These are phyloP conservation scores for Rutpela maculata DNA, from an alignment of 2,888 invertebrate genomes.

Conservation along the genomic window DNA sequence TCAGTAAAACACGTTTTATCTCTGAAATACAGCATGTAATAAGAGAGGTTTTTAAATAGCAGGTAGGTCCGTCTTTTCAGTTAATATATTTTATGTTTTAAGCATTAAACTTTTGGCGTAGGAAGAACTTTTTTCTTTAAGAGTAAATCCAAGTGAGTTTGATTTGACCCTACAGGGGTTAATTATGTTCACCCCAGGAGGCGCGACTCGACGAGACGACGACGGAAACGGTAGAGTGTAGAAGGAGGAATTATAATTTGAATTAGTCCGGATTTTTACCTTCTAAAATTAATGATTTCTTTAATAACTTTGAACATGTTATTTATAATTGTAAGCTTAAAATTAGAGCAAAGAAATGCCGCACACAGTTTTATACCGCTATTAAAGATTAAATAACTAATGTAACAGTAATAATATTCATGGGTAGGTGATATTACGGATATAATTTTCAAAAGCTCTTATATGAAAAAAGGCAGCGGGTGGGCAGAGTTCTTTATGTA, in stretches of 20 bases:
- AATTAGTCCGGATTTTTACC: constrained; percentile 42
- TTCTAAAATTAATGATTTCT: constrained; percentile 41
- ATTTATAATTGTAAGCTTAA: constrained; percentile 12
- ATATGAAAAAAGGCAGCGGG: constrained; percentile 33
- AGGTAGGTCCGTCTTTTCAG: constrained; percentile 9
- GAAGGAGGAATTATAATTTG: constrained; percentile 43
- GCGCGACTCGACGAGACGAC: constrained; percentile 53
- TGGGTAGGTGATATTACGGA: constrained; percentile 13
- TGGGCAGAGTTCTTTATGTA: constrained; percentile 38
- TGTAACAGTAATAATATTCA: not conserved
- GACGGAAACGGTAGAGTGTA: constrained; percentile 47
- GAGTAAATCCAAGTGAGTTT: constrained; percentile 45
- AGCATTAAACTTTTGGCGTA: constrained; percentile 30
- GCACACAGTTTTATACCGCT: constrained; percentile 5
- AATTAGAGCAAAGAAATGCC: constrained; percentile 1
- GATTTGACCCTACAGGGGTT: constrained; percentile 66
- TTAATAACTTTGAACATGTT: constrained; percentile 18
- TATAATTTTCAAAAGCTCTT: constrained; percentile 20
- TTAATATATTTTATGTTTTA: constrained; percentile 22
- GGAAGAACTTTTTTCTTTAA: constrained; percentile 34
- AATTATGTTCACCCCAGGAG: constrained; percentile 65
- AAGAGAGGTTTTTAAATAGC: not conserved
- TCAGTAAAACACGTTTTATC: not conserved
- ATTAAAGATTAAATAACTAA: constrained; percentile 17
- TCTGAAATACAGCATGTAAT: not conserved